Evolutionary conservation across 2,797 vertebrate genomes (phyloP), one percentile per base, ranked within the genome.

Genomic region (Ctenopoma kingsleyae): DNA sequence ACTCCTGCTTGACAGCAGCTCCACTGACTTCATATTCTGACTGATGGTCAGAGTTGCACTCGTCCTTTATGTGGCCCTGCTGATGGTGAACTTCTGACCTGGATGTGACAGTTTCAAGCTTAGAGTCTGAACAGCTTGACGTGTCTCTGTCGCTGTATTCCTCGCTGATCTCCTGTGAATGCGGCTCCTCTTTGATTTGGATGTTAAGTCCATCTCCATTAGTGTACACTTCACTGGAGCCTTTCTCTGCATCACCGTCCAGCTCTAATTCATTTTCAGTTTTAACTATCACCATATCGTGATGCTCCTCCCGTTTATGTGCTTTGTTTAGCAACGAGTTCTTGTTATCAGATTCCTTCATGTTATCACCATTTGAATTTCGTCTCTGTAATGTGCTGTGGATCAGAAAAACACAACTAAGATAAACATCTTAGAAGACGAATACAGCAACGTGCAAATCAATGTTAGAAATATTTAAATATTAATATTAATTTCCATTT

Each of bases 151-250:
- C 74, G 13, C 9, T 35, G 30, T 46, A 40, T 47, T 79, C 76
- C 55, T 82, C 88, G 8, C 78, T 55, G 46, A 93, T 87, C 23
- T 91, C 84, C 38, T 41, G 60, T 7, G 80, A 57, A 3, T 72
- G 38, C 19, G 86, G 89, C 38, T 94, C 93, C 66, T 91, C 90
- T 49, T 93, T 94, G 56, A 94, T 87, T 12, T 61, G 78, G 67
- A 91, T 56, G 38, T 56, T 16, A 0, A 86, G 75, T 32, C 47
- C 61, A 1, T 58, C 52, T 23, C 77, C 78, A 6, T 83, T 70
- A 2, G 48, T 57, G 49, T 74, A 22, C 6, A 58, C 50, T 2
- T 81, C 70, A 27, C 6, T 3, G 0, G 20, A 35, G 41, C 16
- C 60, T 8, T 70, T 79, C 38, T 74, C 74, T 3, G 2, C 49